A percentile compares a stretch with the other conserved stretches of the same genome.
phyloP scores from a whole-genome alignment of 2,113 vertebrate genomes.

The Andinoacara biseriatus region DNA sequence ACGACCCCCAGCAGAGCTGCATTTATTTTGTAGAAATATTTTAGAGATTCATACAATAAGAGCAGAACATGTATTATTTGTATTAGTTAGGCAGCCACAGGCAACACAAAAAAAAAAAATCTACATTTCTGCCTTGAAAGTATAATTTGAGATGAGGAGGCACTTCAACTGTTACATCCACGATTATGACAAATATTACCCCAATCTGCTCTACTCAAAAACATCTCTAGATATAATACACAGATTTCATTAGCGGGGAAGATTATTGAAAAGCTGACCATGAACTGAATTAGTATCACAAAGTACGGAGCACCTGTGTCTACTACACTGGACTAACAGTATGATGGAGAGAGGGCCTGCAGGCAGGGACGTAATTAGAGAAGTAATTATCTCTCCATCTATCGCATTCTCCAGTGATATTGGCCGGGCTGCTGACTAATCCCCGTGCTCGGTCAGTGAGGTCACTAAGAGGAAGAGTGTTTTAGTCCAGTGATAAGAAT shows the following conservation, averaged over 20 bases:
- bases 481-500: conserved; percentile 9
- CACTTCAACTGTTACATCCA: conserved; percentile 51
- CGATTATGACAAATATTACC: conserved; percentile 12
- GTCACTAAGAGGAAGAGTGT: conserved; percentile 6
- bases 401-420: conserved; percentile 10
- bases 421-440: conserved; percentile 16
- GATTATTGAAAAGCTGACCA: conserved; percentile 22
- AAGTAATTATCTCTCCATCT: conserved; percentile 31
- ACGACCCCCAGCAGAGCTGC: not conserved
- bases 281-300: conserved; percentile 14
- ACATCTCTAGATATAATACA: conserved; percentile 4
- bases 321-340: not conserved
- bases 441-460: not conserved
- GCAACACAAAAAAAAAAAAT: not conserved
- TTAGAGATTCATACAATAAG: conserved; percentile 6
- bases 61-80: not conserved
- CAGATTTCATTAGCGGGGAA: conserved; percentile 11
- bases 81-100: not conserved
- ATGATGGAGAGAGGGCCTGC: not conserved
- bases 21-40: conserved; percentile 62
- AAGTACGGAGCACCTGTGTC: conserved; percentile 17
- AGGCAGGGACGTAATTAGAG: conserved; percentile 16
- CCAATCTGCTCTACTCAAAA: conserved; percentile 15
- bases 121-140: not conserved
- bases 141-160: conserved; percentile 49